Conservation (phyloP, 2,113 vertebrate species). For the Atherinomorus stipes region DNA sequence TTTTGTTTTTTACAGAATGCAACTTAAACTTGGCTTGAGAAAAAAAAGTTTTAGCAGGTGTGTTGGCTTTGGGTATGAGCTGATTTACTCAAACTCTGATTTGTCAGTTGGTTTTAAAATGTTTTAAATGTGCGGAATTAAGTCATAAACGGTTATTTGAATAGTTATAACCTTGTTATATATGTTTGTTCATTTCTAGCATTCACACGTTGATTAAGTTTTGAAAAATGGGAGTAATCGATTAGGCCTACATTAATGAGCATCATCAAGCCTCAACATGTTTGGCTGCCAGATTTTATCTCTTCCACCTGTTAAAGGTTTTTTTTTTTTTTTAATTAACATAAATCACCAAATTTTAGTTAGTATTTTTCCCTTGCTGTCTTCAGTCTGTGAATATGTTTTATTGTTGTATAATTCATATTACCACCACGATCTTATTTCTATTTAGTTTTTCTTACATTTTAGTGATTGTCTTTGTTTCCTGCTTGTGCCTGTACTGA, state of each 20-base stretch:
- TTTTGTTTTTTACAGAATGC: too few relatives aligned
- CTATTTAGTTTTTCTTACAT: slow-evolving; percentile 27
- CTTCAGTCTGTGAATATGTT: slow-evolving; percentile 6
- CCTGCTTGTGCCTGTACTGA: slow-evolving; percentile 59
- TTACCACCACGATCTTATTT: background rate
- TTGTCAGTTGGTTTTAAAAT: slow-evolving; percentile 6
- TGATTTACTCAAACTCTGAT: background rate
- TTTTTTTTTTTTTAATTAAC: slow-evolving; percentile 27
- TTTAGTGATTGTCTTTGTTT: slow-evolving; percentile 58
- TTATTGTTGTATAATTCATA: slow-evolving; percentile 22
- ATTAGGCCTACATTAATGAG: slow-evolving; percentile 34
- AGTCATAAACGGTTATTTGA: background rate
- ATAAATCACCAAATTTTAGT: slow-evolving; percentile 47
- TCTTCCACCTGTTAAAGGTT: slow-evolving; percentile 75
- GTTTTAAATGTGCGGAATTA: background rate
- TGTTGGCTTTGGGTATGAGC: slow-evolving; percentile 11
- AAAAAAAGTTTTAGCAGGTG: background rate
- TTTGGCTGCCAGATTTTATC: slow-evolving; percentile 47
- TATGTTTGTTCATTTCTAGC: slow-evolving; percentile 8
- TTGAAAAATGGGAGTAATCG: slow-evolving; percentile 33
- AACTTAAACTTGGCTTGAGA: background rate
- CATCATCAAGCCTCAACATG: slow-evolving; percentile 52
- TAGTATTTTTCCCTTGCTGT: background rate
- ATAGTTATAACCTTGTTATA: background rate
- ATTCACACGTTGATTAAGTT: slow-evolving; percentile 1